Evolutionary conservation across 2,797 vertebrate genomes (phyloP), one percentile per base, ranked within the genome.

Genomic region (Jordanella pulchra): DNA sequence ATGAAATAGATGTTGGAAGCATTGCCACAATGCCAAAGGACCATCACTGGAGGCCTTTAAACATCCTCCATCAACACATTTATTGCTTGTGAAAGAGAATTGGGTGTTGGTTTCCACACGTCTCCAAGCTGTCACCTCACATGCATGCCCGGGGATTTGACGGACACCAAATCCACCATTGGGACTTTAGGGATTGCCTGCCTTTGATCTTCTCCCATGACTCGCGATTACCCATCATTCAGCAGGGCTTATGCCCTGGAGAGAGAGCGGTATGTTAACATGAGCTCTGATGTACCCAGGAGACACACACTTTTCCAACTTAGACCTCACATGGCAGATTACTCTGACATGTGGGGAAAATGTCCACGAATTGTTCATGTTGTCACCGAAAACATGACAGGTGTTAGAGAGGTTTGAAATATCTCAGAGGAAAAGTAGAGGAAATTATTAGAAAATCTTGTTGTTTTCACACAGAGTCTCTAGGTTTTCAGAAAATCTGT

Each of bases 171-270:
- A 84, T 87, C 85, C 79, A 89, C 83, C 72, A 53, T 73, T 67
- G 83, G 88, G 86, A 91, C 80, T 81, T 81, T 51, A 10, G 83
- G 87, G 85, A 88, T 80, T 76, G 86, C 79, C 77, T 84, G 82
- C 79, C 87, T 92, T 89, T 93, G 89, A 89, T 92, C 91, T 88
- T 88, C 88, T 89, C 86, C 89, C 77, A 77, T 51, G 64, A 89
- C 85, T 91, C 87, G 84, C 80, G 79, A 92, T 92, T 92, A 89
- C 86, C 89, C 91, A 92, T 92, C 89, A 86, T 93, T 91, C 87
- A 87, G 73, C 71, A 13, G 80, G 80, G 81, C 80, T 80, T 45
- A 73, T 69, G 84, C 90, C 86, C 86, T 28, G 53, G 88, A 84
- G 86, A 87, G 83, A 87, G 81, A 87, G 81, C 78, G 81, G 82